These are phyloP conservation scores for Martes flavigula DNA, from an alignment of 2,797 vertebrate species.

Conservation along the genomic window DNA sequence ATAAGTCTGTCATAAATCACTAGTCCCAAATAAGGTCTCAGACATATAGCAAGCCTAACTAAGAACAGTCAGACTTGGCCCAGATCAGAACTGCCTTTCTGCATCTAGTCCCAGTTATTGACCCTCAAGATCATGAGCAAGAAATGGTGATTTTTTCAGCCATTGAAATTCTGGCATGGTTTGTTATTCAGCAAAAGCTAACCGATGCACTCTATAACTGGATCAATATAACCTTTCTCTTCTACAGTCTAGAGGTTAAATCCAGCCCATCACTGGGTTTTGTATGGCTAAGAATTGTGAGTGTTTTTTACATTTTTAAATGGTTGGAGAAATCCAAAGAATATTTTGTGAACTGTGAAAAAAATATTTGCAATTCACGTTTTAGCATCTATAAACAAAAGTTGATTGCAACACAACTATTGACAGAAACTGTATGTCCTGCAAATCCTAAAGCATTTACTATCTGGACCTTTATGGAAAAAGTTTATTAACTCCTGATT, in stretches of 20 bases:
- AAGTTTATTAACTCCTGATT: background rate
- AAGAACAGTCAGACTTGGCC: background rate
- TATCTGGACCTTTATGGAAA: background rate
- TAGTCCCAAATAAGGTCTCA: background rate
- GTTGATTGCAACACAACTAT: background rate
- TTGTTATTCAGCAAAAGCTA: background rate
- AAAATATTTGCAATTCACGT: background rate
- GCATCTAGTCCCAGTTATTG: background rate
- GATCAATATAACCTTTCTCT: background rate
- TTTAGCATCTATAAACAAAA: background rate
- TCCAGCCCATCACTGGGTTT: background rate
- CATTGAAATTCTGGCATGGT: background rate
- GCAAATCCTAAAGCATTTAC: background rate
- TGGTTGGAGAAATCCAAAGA: background rate
- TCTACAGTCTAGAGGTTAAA: background rate
- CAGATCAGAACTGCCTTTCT: background rate
- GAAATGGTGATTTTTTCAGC: background rate
- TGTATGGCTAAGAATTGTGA: background rate
- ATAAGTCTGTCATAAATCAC: background rate
- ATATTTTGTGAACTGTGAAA: background rate
- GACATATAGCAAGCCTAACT: background rate
- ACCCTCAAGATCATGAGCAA: background rate
- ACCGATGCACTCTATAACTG: background rate
- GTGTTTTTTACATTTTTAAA: background rate
- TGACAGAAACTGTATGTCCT: background rate